These are phyloP conservation scores for Brachyhypopomus occidentalis DNA, from an alignment of 2,113 vertebrate species.

Conservation along the genomic window DNA sequence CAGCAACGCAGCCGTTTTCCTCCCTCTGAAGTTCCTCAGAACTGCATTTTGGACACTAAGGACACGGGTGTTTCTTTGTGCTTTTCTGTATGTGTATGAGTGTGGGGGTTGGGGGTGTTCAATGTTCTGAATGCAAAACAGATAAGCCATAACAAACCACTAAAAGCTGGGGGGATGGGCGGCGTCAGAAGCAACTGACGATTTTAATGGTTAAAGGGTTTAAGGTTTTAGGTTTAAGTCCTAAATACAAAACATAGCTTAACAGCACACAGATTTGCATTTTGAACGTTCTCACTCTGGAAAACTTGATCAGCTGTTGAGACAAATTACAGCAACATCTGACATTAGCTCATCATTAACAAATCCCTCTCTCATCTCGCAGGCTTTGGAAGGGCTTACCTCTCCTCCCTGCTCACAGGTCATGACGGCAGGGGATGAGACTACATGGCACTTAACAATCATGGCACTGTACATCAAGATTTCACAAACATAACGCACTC, in stretches of 20 bases:
- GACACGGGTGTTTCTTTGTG: not conserved
- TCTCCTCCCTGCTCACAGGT: not conserved
- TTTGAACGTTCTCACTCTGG: slow-evolving; percentile 11
- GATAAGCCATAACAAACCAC: not conserved
- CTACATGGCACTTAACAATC: not conserved
- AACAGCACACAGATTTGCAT: slow-evolving; percentile 30
- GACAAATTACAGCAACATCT: slow-evolving; percentile 17
- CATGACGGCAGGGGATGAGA: not conserved
- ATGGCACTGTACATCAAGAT: not conserved
- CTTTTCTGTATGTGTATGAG: slow-evolving; percentile 49
- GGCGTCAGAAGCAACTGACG: not conserved
- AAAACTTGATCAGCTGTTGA: slow-evolving; percentile 10
- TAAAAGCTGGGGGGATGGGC: not conserved
- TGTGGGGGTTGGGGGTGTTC: not conserved
- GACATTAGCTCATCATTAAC: slow-evolving; percentile 10
- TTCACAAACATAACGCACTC: slow-evolving; percentile 5
- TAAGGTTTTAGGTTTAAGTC: not conserved
- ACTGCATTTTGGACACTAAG: not conserved
- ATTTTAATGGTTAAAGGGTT: slow-evolving; percentile 21
- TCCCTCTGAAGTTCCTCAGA: slow-evolving; percentile 55
- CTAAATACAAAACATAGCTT: slow-evolving; percentile 31
- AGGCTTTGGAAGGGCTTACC: not conserved
- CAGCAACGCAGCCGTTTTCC: slow-evolving; percentile 60
- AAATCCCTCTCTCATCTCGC: slow-evolving; percentile 4
- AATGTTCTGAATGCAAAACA: not conserved